Conservation (phyloP, 1,140 invertebrate genomes). For the Hylyphantes graminicola region DNA sequence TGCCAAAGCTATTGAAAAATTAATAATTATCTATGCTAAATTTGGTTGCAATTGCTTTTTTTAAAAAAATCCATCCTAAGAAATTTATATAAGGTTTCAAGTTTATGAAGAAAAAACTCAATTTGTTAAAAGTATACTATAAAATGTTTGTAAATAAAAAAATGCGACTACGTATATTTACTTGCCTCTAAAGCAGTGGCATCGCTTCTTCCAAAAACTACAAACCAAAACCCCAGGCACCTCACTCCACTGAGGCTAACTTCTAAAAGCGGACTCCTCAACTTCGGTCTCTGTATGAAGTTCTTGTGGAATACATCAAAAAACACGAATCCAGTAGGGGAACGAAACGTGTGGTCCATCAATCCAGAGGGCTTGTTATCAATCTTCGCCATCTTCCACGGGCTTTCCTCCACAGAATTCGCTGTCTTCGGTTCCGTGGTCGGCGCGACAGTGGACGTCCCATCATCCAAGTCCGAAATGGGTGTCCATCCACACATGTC, state of each 20-base stretch:
- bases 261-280: conserved; percentile 63
- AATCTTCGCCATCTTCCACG: conserved; percentile 74
- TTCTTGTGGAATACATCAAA: conserved; percentile 77
- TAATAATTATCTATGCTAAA: too few relatives aligned
- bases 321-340: conserved; percentile 74
- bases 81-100: too few relatives aligned
- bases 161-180: too few relatives aligned
- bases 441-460: conserved; percentile 41
- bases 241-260: conserved; percentile 62
- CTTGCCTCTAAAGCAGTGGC: conserved; percentile 62
- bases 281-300: conserved; percentile 63
- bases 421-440: conserved; percentile 26
- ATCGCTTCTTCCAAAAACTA: conserved; percentile 63
- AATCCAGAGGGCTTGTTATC: conserved; percentile 75
- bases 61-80: too few relatives aligned
- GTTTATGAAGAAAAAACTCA: too few relatives aligned
- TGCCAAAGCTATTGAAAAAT: too few relatives aligned
- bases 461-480: conserved; percentile 65
- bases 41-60: too few relatives aligned
- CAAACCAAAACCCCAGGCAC: conserved; percentile 76
- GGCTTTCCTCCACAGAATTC: conserved; percentile 57
- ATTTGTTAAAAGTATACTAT: too few relatives aligned
- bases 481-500: conserved; percentile 76
- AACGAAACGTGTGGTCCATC: conserved; percentile 76
- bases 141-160: too few relatives aligned